Evolutionary conservation across 2,797 vertebrate species (phyloP), one percentile per base, ranked within the genome.

Genomic region (Arrhamphus sclerolepis): DNA sequence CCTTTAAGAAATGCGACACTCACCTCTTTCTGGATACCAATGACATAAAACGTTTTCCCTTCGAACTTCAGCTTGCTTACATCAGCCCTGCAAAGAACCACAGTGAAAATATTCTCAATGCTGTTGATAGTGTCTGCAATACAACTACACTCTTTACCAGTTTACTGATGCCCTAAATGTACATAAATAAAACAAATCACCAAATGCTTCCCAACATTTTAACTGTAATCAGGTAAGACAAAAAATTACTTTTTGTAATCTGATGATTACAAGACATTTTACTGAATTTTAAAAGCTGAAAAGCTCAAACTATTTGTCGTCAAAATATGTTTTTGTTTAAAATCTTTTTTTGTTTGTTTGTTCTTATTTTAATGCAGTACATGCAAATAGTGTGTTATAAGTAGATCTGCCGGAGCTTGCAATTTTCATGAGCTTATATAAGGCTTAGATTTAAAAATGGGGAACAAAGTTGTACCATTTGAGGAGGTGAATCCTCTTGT

Each of bases 41-140:
- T 96, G 75, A 97, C 95, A 76, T 96, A 95, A 91, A 99, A 98
- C 4, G 95, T 99, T 93, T 99, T 99, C 62, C 97, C 97, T 89
- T 99, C 97, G 70, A 97, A 99, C 89, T 97, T 99, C 87, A 98
- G 89, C 84, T 98, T 99, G 90, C 93, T 98, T 70, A 99, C 97
- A 82, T 98, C 97, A 47, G 86, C 85, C 97, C 97, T 99, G 88
- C 53, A 88, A 86, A 86, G 17, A 87, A 43, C 7, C n/a, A 62
- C 1, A 22, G 1, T 6, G 4, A 26, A 7, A 7, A 26, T 48
- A 17, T n/a, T 22, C 24, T 13, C 8, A 46, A 46, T 47, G 4
- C 1, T 28, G 10, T 9, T 31, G 29, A 31, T 31, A 31, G 10
- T 31, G 29, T 31, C 10, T 31, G 10, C 10, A 9, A 31, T 31